A percentile compares a stretch with the other conserved stretches of the same genome.
These are phyloP conservation scores for Oncorhynchus tshawytscha DNA, from an alignment of 2,113 vertebrate species.

Conservation along the genomic window DNA sequence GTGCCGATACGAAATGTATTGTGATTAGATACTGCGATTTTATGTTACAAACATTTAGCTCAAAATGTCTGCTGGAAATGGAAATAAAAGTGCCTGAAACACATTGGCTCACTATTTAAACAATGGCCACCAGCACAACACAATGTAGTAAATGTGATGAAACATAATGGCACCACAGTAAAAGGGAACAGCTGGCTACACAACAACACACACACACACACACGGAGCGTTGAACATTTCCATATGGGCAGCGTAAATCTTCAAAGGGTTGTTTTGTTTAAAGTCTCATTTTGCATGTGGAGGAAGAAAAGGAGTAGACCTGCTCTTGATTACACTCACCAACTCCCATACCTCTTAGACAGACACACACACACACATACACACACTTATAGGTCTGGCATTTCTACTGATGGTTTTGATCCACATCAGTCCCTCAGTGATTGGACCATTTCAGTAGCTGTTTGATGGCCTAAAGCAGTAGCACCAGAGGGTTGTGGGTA, in stretches of 20 bases:
- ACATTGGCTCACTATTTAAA: slow-evolving; percentile 13
- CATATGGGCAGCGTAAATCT: slow-evolving; percentile 61
- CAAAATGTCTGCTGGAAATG: neutral
- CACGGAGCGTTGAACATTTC: slow-evolving; percentile 54
- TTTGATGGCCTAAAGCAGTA: neutral
- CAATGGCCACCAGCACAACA: slow-evolving; percentile 6
- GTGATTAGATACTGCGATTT: too few relatives aligned
- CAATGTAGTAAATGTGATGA: slow-evolving; percentile 43
- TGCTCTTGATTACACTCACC: slow-evolving; percentile 43
- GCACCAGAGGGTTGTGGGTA: slow-evolving; percentile 12
- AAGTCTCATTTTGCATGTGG: slow-evolving; percentile 61
- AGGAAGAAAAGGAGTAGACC: slow-evolving; percentile 55
- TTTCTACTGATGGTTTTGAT: too few relatives aligned
- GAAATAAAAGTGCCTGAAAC: neutral
- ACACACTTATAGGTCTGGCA: neutral
- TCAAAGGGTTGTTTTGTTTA: slow-evolving; percentile 67
- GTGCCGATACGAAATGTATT: too few relatives aligned
- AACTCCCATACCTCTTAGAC: slow-evolving; percentile 25
- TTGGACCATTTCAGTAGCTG: slow-evolving; percentile 11
- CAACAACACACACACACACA: slow-evolving; percentile 12
- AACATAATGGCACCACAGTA: slow-evolving; percentile 52
- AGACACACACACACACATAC: slow-evolving; percentile 6
- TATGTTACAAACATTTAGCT: too few relatives aligned
- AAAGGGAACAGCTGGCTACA: slow-evolving; percentile 51
- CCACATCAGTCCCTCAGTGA: neutral